A percentile compares a stretch with the other conserved stretches of the same genome.
These are phyloP conservation scores for Teinopalpus imperialis DNA, from an alignment of 2,888 invertebrate genomes.

Conservation along the genomic window DNA sequence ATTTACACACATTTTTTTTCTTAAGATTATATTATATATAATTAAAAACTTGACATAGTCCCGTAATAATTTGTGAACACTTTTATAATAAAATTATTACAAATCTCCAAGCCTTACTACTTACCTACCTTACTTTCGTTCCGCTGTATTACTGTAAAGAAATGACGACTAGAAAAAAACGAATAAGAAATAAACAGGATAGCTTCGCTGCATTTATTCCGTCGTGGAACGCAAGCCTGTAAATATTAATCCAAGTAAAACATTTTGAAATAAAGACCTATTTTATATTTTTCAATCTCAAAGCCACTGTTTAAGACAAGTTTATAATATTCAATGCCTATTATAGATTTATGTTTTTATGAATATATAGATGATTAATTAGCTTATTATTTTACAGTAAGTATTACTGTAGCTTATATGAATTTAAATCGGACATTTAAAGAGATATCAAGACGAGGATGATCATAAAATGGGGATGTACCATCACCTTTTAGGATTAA, in stretches of 20 bases:
- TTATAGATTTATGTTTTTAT: too few relatives aligned
- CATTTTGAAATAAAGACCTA: conserved; percentile 6
- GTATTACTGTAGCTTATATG: too few relatives aligned
- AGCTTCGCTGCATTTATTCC: conserved; percentile 24
- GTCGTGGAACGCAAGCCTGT: conserved; percentile 18
- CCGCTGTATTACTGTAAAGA: conserved; percentile 23
- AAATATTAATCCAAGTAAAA: conserved; percentile 22
- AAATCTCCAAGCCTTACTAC: conserved; percentile 16
- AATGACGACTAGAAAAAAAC: conserved; percentile 22
- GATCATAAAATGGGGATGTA: too few relatives aligned
- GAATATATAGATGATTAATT: too few relatives aligned
- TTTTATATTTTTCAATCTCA: conserved; percentile 9
- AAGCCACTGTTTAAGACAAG: conserved; percentile 2
- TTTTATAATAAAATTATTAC: conserved; percentile 9
- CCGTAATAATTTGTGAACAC: too few relatives aligned
- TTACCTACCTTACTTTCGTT: conserved; percentile 14
- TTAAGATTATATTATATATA: too few relatives aligned
- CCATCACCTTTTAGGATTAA: too few relatives aligned
- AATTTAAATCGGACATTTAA: too few relatives aligned
- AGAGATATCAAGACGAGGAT: too few relatives aligned
- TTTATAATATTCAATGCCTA: conserved; percentile 3
- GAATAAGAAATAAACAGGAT: conserved; percentile 18
- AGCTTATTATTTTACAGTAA: too few relatives aligned
- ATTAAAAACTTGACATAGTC: too few relatives aligned
- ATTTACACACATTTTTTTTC: too few relatives aligned